Conservation (phyloP, 1,140 invertebrate species). For the Bombus breviceps region DNA sequence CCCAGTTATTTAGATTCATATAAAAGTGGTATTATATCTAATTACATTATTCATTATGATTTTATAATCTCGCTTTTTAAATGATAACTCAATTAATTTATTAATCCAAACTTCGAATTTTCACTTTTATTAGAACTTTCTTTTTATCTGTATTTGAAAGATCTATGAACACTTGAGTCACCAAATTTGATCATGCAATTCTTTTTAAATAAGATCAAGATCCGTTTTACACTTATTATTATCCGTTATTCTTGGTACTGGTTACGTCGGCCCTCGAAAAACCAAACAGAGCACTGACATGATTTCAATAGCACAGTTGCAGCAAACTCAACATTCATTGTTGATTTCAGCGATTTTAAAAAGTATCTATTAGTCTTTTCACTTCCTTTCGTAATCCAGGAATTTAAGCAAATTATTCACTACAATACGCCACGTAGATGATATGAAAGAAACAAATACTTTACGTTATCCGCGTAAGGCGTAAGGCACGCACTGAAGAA, state of each 20-base stretch:
- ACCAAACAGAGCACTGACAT: slow-evolving; percentile 23
- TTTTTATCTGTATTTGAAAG: background rate
- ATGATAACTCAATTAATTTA: background rate
- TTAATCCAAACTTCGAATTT: background rate
- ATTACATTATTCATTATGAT: background rate
- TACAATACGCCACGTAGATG: slow-evolving; percentile 53
- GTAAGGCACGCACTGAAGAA: slow-evolving; percentile 65
- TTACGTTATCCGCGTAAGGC: slow-evolving; percentile 59
- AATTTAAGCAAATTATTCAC: background rate
- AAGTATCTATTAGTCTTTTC: background rate
- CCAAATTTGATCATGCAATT: background rate
- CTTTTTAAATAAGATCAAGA: slow-evolving; percentile 1
- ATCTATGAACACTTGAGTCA: background rate
- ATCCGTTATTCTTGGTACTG: slow-evolving; percentile 20
- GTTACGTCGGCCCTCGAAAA: slow-evolving; percentile 30
- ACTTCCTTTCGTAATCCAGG: background rate
- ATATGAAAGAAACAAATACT: slow-evolving; percentile 32
- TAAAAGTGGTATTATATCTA: background rate
- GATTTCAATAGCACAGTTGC: slow-evolving; percentile 24
- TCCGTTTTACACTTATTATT: slow-evolving; percentile 1
- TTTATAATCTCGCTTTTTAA: too few relatives aligned
- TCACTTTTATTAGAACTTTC: background rate
- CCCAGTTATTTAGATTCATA: background rate
- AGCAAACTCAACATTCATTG: background rate
- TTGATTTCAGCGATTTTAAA: background rate